Evolutionary conservation across 2,797 vertebrate species (phyloP), one percentile per base, ranked within the genome.

Genomic region (Sebastes miniatus): DNA sequence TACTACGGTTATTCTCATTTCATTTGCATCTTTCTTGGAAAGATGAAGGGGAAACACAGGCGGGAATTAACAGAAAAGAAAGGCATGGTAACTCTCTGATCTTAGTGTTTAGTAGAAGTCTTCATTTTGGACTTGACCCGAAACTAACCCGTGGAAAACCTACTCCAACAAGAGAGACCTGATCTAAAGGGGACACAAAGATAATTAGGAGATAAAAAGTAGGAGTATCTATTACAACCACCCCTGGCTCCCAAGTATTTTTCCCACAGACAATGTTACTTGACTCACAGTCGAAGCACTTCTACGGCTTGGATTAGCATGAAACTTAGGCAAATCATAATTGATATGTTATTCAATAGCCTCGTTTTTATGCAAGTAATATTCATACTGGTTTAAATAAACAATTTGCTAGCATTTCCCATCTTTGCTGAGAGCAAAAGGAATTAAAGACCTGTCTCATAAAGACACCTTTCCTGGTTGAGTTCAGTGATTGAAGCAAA

Each of bases 241-340:
- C 56, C 12, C 6, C 56, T 57, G 56, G 43, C 39, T 43, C 0
- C 39, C 2, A 43, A 16, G 13, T 43, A 43, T 43, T 43, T 43
- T 43, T 39, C 13, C 39, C 39, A 43, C 0, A 50, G 18, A 50
- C 16, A 0, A 20, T 50, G 47, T 50, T 50, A 50, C 47, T 3
- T 50, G 1, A n/a, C 47, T 52, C 47, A 52, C 18, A 52, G 47
- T 52, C 16, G 47, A 3, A 20, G 47, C 47, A 50, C 7, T 50
- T 50, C 0, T 50, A 50, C 18, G 0, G 47, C 18, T 50, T 0
- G 0, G 0, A 52, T 52, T n/a, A n/a, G 47, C 47, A n/a, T 52
- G 47, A 52, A 52, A 52, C 2, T 43, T 43, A 43, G 39, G 5
- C 39, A 43, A 3, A 43, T 43, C 39, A 8, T 18, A n/a, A 9